Evolutionary conservation across 2,888 invertebrate genomes (phyloP), one percentile per base, ranked within the genome.

Genomic region (Furcula furcula): DNA sequence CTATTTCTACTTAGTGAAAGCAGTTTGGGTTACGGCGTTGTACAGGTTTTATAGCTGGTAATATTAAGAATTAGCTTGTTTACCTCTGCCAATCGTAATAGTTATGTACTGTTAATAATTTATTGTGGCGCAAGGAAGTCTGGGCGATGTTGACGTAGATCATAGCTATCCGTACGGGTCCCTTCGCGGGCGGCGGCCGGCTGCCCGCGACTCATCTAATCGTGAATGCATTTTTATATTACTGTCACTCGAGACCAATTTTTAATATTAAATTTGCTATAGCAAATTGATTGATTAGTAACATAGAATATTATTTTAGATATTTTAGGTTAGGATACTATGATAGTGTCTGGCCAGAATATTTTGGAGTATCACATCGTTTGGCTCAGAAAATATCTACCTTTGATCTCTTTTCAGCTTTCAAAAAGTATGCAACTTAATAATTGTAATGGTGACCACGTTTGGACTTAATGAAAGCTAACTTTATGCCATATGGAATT

Each of bases 31-130:
- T 86, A 87, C 83, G 85, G 83, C 76, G 79, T 69, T 86, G 86
- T 86, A 83, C 86, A 86, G 85, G 85, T 84, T 86, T 78, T 75
- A 85, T 85, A 86, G 87, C 88, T 87, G 88, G 87, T 88, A 87
- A 87, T 88, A 84, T 86, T 81, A 83, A 80, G 72, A 63, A 65
- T 78, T 84, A 86, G 87, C 88, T 88, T 83, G 84, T 86, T 86
- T 85, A 87, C 87, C 88, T 88, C 87, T 84, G 88, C 88, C 88
- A 85, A 81, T 87, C 86, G 83, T 85, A 84, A 84, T 87, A 84
- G 83, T 85, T 81, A 71, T 80, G 75, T 85, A 82, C 80, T 84
- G 72, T 81, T 80, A 84, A 79, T 87, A 83, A 88, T 87, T 87
- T 87, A 87, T 86, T 83, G 66, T 83, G 82, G 83, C 82, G 86